Evolutionary conservation across 2,888 invertebrate genomes (phyloP).

Genomic region (Orchesellides sinensis): DNA sequence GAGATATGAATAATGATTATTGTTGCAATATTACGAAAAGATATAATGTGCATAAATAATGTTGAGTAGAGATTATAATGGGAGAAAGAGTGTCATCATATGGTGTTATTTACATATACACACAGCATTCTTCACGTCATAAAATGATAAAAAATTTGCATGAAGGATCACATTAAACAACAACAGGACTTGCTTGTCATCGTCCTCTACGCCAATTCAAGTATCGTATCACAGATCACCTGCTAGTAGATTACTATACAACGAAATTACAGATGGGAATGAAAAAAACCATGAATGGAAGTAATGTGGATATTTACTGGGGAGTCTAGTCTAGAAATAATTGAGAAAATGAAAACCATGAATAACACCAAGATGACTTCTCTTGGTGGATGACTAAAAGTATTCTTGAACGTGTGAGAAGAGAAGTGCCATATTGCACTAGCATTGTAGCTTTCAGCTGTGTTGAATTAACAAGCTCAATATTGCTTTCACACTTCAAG

Average conservation of each 20-base stretch:
- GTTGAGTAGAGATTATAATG: slow-evolving; percentile 29
- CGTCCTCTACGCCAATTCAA: slow-evolving; percentile 32
- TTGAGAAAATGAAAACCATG: slow-evolving; percentile 6
- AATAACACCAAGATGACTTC: slow-evolving; percentile 3
- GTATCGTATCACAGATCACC: slow-evolving; percentile 31
- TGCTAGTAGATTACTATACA: slow-evolving; percentile 37
- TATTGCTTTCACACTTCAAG: slow-evolving; percentile 31
- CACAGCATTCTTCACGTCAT: slow-evolving; percentile 13
- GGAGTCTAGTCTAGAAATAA: neutral
- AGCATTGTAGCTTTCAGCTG: neutral
- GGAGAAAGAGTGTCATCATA: neutral
- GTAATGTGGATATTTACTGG: neutral
- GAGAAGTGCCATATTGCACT: slow-evolving; percentile 30
- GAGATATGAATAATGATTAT: slow-evolving; percentile 30
- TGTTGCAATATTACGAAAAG: slow-evolving; percentile 40
- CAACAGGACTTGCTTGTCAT: slow-evolving; percentile 30
- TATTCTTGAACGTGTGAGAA: neutral
- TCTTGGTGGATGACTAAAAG: slow-evolving; percentile 8
- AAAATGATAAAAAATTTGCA: too few species aligned
- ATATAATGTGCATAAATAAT: slow-evolving; percentile 43
- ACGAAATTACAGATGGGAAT: too few species aligned
- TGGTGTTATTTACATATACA: slow-evolving; percentile 20
- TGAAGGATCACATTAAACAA: slow-evolving; percentile 38
- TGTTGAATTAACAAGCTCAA: neutral
- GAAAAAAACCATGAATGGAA: neutral